Evolutionary conservation across 2,797 vertebrate species (phyloP).

Genomic region (Micromesistius poutassou): DNA sequence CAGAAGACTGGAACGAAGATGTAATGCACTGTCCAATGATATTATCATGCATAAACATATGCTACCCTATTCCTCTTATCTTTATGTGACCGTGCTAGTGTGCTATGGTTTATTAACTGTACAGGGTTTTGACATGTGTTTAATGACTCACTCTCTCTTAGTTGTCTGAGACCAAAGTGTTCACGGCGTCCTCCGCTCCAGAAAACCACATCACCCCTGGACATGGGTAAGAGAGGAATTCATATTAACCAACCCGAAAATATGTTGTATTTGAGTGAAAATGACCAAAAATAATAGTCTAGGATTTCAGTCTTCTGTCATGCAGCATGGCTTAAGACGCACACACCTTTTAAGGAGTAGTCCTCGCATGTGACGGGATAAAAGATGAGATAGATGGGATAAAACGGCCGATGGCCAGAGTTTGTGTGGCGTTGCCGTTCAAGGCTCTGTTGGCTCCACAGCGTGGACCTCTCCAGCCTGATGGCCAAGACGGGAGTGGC

Average conservation of each 20-base stretch:
- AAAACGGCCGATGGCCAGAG: neutral
- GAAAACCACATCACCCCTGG: constrained; percentile 76
- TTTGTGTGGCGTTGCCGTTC: neutral
- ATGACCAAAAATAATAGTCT: neutral
- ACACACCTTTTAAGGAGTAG: neutral
- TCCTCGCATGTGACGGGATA: neutral
- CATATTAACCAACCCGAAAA: neutral
- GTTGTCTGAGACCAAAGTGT: constrained; percentile 84
- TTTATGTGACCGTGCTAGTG: neutral
- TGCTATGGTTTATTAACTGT: neutral
- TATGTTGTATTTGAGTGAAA: neutral
- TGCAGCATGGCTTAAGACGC: too few relatives aligned
- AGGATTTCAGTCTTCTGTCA: neutral
- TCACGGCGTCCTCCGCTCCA: constrained; percentile 88
- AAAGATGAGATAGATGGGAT: neutral
- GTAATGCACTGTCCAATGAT: constrained; percentile 75
- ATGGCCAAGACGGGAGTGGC: constrained; percentile 65
- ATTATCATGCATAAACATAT: neutral
- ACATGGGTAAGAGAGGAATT: constrained; percentile 75
- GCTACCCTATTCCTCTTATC: neutral
- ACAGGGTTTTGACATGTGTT: neutral
- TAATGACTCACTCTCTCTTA: constrained; percentile 28
- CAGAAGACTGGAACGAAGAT: constrained; percentile 97
- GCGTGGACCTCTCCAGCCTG: constrained; percentile 65
- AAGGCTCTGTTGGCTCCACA: constrained; percentile 30